Evolutionary conservation across 2,888 invertebrate species (phyloP), one percentile per base, ranked within the genome.

Genomic region (Synergus laeviventris): DNA sequence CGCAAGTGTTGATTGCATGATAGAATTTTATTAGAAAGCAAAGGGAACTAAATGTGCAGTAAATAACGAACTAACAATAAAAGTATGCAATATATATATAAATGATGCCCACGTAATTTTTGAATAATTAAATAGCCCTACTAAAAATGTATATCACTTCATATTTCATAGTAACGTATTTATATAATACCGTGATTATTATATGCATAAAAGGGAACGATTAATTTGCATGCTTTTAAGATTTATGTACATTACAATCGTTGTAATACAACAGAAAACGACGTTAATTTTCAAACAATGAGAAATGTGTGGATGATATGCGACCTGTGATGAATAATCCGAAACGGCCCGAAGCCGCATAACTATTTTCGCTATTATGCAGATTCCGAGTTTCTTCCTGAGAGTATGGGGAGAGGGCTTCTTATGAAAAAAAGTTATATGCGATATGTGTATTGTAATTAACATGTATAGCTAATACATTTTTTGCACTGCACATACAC

Each of bases 101-200:
- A 24, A 1, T 59, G 12, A 24, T 24, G 5, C 14, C 42, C 14
- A 60, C 14, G 7, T 39, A 21, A 42, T 64, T 64, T 14, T 39
- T 21, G 12, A 64, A 39, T 42, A 18, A 39, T 21, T 39, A 7
- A 39, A 42, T 38, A 42, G 21, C 11, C 16, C 24, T 24, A 24
- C 24, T 31, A 31, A 49, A 64, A 42, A 24, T 54, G n/a, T 54
- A 42, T 60, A 7, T 36, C n/a, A 70, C 21, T 66, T 66, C 16
- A 36, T 16, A 70, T n/a, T 70, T 31, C n/a, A 64, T 2, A 42
- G 31, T 8, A 16, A 16, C 45, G 66, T 70, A 49, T 70, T 70
- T 70, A 70, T 18, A 66, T 45, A 66, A 66, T 70, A 70, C 49
- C 70, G 49, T 70, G 70, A 70, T 70, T 70, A 70, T 70, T 70